These are phyloP conservation scores for Gymnobelideus leadbeateri DNA, from an alignment of 2,113 vertebrate species.

Conservation along the genomic window DNA sequence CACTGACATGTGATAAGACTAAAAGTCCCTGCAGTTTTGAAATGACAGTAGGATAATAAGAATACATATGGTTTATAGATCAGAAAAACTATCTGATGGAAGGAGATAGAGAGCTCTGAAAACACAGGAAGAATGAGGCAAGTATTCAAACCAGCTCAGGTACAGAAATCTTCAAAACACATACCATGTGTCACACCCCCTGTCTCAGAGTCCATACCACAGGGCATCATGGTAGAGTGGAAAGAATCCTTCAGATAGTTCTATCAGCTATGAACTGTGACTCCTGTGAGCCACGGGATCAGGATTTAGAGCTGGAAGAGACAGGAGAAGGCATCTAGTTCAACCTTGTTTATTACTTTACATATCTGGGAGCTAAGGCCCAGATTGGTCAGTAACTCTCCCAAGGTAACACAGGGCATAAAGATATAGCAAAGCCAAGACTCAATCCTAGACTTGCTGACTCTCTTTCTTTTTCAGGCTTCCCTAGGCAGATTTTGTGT, in stretches of 20 bases:
- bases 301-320: background rate
- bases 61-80: constrained; percentile 22
- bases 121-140: background rate
- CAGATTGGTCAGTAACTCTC: background rate
- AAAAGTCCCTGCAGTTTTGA: constrained; percentile 9
- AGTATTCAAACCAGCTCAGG: background rate
- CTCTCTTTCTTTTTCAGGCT: background rate
- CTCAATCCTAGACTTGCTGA: background rate
- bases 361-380: background rate
- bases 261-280: background rate
- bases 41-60: constrained; percentile 34
- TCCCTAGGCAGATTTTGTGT: background rate
- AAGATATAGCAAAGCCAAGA: background rate
- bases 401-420: background rate
- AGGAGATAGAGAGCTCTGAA: constrained; percentile 21
- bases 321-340: background rate
- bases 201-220: background rate
- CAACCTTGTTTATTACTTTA: background rate
- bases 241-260: background rate
- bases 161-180: background rate
- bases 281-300: too few relatives aligned
- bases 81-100: background rate
- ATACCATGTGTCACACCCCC: background rate
- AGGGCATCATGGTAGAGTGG: background rate
- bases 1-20: background rate